Percentiles rank a stretch among this genome's conserved stretches.
These are phyloP conservation scores for Synanthedon tipuliformis DNA, from an alignment of 2,888 invertebrate species.

Conservation along the genomic window DNA sequence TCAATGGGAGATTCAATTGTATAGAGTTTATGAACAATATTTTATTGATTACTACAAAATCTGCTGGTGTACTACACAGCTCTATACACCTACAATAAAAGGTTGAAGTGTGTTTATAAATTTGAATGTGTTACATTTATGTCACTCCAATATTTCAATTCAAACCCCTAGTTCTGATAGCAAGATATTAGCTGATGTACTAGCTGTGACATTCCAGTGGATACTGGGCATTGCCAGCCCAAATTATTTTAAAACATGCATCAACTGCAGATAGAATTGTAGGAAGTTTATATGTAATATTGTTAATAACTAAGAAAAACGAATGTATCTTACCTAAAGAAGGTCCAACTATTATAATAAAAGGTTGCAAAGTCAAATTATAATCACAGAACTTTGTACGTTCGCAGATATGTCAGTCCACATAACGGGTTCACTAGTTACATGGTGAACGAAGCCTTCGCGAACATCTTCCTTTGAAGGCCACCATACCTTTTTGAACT, in stretches of 20 bases:
- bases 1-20: too few relatives aligned
- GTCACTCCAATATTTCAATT: too few relatives aligned
- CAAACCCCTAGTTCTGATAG: too few relatives aligned
- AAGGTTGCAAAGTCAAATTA: background rate
- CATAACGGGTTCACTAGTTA: background rate
- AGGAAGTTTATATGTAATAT: too few relatives aligned
- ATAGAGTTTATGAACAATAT: too few relatives aligned
- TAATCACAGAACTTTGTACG: background rate
- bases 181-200: too few relatives aligned
- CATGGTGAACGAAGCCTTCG: background rate
- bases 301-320: too few relatives aligned
- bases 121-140: too few relatives aligned
- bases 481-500: background rate
- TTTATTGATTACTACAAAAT: too few relatives aligned
- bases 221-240: constrained; percentile 3
- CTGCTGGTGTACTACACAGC: too few relatives aligned
- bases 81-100: too few relatives aligned
- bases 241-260: constrained; percentile 5
- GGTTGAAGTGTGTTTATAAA: too few relatives aligned
- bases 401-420: background rate
- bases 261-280: constrained; percentile 4
- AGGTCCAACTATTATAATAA: background rate
- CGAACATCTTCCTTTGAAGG: background rate
- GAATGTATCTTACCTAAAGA: background rate
- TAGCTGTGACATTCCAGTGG: constrained; percentile 3